Percentiles rank a stretch among this genome's conserved stretches.
These are phyloP conservation scores for Anas capensis DNA, from an alignment of 2,797 vertebrate genomes.

Conservation along the genomic window DNA sequence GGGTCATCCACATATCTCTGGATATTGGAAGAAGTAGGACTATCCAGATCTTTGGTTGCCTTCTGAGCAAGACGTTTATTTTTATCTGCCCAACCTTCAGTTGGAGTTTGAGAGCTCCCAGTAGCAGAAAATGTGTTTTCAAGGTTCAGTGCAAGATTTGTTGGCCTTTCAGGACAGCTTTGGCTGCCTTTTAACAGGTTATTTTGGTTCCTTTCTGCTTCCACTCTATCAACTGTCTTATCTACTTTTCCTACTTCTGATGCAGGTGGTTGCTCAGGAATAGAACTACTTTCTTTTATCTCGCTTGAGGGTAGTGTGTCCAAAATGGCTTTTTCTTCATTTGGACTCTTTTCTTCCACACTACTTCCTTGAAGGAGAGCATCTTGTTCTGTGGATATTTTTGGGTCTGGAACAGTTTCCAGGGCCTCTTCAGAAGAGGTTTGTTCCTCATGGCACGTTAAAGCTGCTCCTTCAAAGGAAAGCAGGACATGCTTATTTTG, in stretches of 20 bases:
- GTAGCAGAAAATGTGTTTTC: not conserved
- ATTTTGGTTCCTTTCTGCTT: conserved; percentile 73
- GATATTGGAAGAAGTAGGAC: conserved; percentile 74
- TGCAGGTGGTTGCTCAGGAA: not conserved
- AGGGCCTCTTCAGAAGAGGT: not conserved
- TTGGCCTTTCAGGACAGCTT: conserved; percentile 78
- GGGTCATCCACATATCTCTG: conserved; percentile 84
- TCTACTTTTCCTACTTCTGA: not conserved
- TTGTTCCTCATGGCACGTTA: not conserved
- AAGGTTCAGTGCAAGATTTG: conserved; percentile 81
- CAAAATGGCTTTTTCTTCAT: not conserved
- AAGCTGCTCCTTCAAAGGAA: conserved; percentile 38
- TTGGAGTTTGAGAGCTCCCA: not conserved
- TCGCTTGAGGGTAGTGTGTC: not conserved
- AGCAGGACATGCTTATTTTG: conserved; percentile 84
- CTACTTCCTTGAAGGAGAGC: not conserved
- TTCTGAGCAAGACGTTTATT: not conserved
- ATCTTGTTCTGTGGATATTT: not conserved
- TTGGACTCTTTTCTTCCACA: not conserved
- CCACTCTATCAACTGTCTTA: conserved; percentile 49
- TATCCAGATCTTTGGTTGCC: conserved; percentile 58
- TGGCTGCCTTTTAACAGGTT: conserved; percentile 75
- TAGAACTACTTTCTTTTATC: not conserved
- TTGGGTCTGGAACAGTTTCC: not conserved
- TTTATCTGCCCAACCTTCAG: conserved; percentile 60